Conservation (phyloP, 2,113 vertebrate species). For the Xiphophorus hellerii region DNA sequence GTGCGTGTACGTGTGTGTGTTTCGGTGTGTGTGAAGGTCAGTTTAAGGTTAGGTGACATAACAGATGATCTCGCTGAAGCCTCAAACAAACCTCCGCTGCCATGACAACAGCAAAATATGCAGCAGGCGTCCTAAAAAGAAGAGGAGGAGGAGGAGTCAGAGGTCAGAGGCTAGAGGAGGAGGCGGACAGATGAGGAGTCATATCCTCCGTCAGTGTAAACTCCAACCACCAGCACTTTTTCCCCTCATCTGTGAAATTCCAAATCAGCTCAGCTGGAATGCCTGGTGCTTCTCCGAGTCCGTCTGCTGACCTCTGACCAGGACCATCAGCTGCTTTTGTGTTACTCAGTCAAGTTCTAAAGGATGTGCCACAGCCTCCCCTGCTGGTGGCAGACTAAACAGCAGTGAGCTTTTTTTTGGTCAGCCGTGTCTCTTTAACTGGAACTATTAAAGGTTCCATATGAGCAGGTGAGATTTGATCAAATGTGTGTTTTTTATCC, state of each 20-base stretch:
- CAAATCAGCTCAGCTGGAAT: slow-evolving; percentile 41
- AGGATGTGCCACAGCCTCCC: slow-evolving; percentile 68
- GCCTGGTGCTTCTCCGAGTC: slow-evolving; percentile 16
- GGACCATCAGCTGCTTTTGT: slow-evolving; percentile 48
- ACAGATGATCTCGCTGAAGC: slow-evolving; percentile 61
- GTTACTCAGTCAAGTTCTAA: slow-evolving; percentile 20
- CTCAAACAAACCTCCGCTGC: slow-evolving; percentile 60
- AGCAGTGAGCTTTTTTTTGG: background rate
- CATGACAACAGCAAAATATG: slow-evolving; percentile 65
- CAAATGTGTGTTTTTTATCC: slow-evolving; percentile 19
- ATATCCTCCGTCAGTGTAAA: slow-evolving; percentile 41
- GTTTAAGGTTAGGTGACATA: slow-evolving; percentile 73
- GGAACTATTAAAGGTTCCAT: slow-evolving; percentile 57
- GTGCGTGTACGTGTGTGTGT: background rate
- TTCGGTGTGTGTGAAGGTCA: slow-evolving; percentile 48
- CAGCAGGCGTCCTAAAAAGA: slow-evolving; percentile 40
- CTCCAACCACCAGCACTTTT: slow-evolving; percentile 12
- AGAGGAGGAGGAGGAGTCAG: slow-evolving; percentile 28
- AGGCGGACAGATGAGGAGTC: slow-evolving; percentile 56
- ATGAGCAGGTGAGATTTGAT: slow-evolving; percentile 54
- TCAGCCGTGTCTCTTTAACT: slow-evolving; percentile 50
- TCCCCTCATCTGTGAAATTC: slow-evolving; percentile 15
- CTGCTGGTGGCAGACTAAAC: slow-evolving; percentile 67
- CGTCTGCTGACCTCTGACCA: slow-evolving; percentile 63
- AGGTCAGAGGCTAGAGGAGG: slow-evolving; percentile 53